phyloP scores from a whole-genome alignment of 2,113 vertebrate species.

The Callopanchax toddi region DNA sequence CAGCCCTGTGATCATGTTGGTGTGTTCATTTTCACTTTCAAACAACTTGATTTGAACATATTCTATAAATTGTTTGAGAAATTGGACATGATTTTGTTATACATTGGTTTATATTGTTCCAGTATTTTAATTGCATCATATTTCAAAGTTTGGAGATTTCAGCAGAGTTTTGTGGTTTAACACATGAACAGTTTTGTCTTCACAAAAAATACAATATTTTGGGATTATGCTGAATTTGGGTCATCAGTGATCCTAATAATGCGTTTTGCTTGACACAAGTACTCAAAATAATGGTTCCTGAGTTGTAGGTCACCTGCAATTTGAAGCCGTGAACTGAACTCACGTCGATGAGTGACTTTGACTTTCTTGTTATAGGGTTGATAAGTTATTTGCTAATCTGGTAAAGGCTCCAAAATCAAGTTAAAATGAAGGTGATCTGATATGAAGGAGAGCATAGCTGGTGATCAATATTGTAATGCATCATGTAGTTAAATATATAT shows the following conservation, averaged over 20 bases:
- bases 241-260: neutral
- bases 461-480: slow-evolving; percentile 31
- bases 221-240: neutral
- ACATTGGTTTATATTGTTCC: no score
- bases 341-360: neutral
- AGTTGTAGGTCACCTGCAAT: neutral
- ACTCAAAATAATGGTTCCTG: neutral
- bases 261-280: slow-evolving; percentile 1
- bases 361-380: slow-evolving; percentile 4
- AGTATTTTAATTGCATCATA: no score
- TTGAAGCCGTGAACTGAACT: neutral
- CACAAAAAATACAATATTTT: neutral
- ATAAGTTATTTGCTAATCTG: slow-evolving; percentile 9
- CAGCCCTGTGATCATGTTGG: neutral
- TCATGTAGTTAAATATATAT: neutral
- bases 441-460: slow-evolving; percentile 6
- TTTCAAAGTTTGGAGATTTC: no score
- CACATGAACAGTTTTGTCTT: neutral
- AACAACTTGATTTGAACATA: no score
- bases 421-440: slow-evolving; percentile 27
- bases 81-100: no score
- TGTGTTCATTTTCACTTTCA: neutral
- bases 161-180: neutral
- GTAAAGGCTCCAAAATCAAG: neutral
- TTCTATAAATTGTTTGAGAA: no score